Evolutionary conservation across 2,113 vertebrate species (phyloP), one percentile per base, ranked within the genome.

Genomic region (Galbula dea): DNA sequence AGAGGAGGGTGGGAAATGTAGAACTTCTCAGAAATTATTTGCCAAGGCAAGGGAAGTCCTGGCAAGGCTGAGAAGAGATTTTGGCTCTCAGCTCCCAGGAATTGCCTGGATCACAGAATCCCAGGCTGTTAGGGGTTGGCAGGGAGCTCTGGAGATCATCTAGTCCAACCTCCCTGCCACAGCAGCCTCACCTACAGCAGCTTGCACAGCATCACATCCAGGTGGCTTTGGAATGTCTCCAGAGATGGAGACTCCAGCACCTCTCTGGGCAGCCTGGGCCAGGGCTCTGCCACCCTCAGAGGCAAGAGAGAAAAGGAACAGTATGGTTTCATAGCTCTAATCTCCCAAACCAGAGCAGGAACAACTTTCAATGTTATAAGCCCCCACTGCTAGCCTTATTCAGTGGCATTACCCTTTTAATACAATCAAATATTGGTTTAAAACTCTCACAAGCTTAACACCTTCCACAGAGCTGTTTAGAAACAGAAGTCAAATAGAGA

Each of bases 381-480:
- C 68, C 88, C 30, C 27, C 75, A 89, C 67, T 94, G 94, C 71
- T 77, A 88, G 83, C 63, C 68, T 83, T 83, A 92, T 79, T 89
- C 75, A 36, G 51, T 67, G 55, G 76, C 85, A 81, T 59, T 80
- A 48, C 89, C 63, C 59, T 67, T 48, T 95, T 59, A n/a, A 59
- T 55, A 57, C 76, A 83, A 94, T 83, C 87, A 96, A 96, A 95
- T 91, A 94, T 86, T 94, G 94, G 77, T 95, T 94, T 88, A n/a
- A 87, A 95, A 89, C 74, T 84, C 30, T 91, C 72, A 83, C 55
- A 48, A 89, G 93, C 59, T 91, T 94, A 91, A 76, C 71, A 83
- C 84, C 81, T 91, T 92, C 92, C 74, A 95, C 87, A 94, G 94
- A 95, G 89, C 95, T 83, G 83, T 94, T 96, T 96, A 96, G 89